Percentiles rank a stretch among this genome's conserved stretches.
Conservation (phyloP, 2,888 invertebrate species). For the Lydus trimaculatus region DNA sequence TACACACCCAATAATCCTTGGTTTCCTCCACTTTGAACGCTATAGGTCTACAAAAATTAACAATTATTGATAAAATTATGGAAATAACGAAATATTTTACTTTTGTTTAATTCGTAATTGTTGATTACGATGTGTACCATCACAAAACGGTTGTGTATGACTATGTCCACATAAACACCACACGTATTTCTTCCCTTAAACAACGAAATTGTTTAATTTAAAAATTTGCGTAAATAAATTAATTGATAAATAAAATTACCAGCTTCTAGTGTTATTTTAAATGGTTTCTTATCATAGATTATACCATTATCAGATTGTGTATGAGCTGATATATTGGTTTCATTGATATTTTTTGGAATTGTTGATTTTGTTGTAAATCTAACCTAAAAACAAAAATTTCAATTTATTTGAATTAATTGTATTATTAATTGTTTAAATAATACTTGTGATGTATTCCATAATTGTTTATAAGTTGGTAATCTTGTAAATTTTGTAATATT, state of each 20-base stretch:
- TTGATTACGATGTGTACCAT: conserved; percentile 85
- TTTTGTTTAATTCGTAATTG: conserved; percentile 76
- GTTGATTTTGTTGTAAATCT: conserved; percentile 46
- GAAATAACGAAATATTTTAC: too few relatives aligned
- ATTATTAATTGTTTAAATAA: background rate
- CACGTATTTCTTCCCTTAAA: conserved; percentile 73
- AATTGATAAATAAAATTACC: conserved; percentile 56
- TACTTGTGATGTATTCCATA: background rate
- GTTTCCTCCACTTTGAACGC: conserved; percentile 84
- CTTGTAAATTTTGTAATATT: background rate
- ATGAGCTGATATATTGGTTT: conserved; percentile 67
- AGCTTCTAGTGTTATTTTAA: conserved; percentile 75
- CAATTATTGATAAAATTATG: conserved; percentile 17
- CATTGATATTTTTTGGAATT: conserved; percentile 73
- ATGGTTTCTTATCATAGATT: conserved; percentile 90
- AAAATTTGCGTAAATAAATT: too few relatives aligned
- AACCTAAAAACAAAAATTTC: conserved; percentile 15
- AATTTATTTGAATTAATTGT: background rate
- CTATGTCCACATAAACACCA: conserved; percentile 98
- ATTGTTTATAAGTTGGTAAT: background rate
- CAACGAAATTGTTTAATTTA: background rate
- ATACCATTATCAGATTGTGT: conserved; percentile 75
- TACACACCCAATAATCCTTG: conserved; percentile 96
- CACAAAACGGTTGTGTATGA: conserved; percentile 92
- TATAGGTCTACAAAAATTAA: conserved; percentile 70